A percentile compares a stretch with the other conserved stretches of the same genome.
Evolutionary conservation across 2,113 vertebrate species (phyloP).

Genomic region (Bubo blakistoni): DNA sequence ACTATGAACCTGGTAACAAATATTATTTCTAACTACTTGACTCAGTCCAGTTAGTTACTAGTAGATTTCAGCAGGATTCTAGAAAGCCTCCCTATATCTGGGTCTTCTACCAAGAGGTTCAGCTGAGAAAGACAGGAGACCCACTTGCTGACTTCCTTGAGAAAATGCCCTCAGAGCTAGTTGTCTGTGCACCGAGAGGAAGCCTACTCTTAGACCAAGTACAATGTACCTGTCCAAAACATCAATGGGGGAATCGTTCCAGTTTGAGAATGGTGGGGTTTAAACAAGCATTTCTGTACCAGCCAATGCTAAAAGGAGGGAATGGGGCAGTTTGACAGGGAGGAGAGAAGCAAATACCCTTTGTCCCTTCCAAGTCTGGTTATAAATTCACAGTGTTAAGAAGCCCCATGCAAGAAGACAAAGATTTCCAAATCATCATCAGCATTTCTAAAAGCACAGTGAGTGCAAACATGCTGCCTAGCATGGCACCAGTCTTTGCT

Average conservation of each 20-base stretch:
- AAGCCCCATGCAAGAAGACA: neutral
- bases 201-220: neutral
- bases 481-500: neutral
- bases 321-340: neutral
- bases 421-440: neutral
- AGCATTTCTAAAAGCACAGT: neutral
- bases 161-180: neutral
- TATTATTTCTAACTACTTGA: neutral
- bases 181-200: neutral
- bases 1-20: neutral
- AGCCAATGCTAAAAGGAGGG: neutral
- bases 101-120: neutral
- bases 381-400: neutral
- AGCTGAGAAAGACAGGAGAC: neutral
- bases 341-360: neutral
- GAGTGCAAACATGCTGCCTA: neutral
- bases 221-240: neutral
- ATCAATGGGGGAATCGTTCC: neutral
- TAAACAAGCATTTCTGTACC: neutral
- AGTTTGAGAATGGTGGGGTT: neutral
- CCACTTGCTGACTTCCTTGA: neutral
- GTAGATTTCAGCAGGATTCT: neutral
- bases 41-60: neutral
- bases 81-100: neutral
- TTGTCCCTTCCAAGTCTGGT: neutral